These are phyloP conservation scores for Cryptotis parvus DNA, from an alignment of 2,113 vertebrate species.

Conservation along the genomic window DNA sequence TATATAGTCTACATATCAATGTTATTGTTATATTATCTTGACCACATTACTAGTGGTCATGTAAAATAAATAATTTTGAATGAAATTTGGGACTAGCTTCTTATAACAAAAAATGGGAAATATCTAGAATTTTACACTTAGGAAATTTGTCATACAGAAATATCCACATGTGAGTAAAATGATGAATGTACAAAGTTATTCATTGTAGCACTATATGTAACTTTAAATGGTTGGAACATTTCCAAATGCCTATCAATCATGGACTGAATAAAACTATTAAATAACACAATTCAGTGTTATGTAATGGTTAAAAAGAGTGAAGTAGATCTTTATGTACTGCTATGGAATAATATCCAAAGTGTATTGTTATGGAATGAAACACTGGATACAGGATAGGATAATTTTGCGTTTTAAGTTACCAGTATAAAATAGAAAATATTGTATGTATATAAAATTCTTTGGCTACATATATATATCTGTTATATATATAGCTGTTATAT, in stretches of 20 bases:
- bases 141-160: constrained; percentile 25
- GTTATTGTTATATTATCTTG: background rate
- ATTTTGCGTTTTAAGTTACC: background rate
- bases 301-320: constrained; percentile 31
- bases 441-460: background rate
- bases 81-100: background rate
- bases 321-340: background rate
- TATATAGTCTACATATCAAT: background rate
- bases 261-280: background rate
- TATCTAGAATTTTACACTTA: constrained; percentile 26
- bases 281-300: background rate
- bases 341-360: background rate
- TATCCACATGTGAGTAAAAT: background rate
- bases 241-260: background rate
- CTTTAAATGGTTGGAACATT: background rate
- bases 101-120: background rate
- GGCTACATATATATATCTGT: background rate
- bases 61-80: constrained; percentile 31
- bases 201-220: background rate
- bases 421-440: background rate
- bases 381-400: background rate
- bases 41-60: background rate
- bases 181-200: background rate
- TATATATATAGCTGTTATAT: too few relatives aligned
- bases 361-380: background rate